Percentiles rank a stretch among this genome's conserved stretches.
Evolutionary conservation across 2,113 vertebrate genomes (phyloP).

Genomic region (Prunella himalayana): DNA sequence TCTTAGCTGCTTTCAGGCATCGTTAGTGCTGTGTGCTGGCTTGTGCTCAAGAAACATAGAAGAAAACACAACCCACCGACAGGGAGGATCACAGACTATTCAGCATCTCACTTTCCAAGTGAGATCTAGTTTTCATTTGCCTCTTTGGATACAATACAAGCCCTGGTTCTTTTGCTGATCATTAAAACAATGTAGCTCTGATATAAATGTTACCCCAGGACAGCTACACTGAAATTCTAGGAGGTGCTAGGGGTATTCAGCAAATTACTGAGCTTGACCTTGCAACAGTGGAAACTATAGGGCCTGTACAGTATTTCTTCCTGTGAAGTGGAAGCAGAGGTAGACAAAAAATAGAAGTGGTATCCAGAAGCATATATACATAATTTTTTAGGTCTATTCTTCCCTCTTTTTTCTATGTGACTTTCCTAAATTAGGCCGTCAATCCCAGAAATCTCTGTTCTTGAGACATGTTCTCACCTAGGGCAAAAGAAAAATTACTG

Average conservation of each 20-base stretch:
- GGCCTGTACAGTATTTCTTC: not conserved
- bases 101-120: not conserved
- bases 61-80: not conserved
- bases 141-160: not conserved
- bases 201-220: not conserved
- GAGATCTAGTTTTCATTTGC: rapidly evolving
- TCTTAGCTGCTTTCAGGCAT: not conserved
- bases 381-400: not conserved
- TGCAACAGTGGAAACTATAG: not conserved
- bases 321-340: not conserved
- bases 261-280: not conserved
- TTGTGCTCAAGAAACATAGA: not conserved
- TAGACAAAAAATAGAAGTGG: not conserved
- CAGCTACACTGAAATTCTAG: not conserved
- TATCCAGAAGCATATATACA: not conserved
- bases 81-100: not conserved
- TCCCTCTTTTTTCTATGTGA: not conserved
- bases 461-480: not conserved
- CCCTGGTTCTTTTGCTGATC: not conserved
- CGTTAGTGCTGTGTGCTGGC: not conserved
- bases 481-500: not conserved
- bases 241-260: not conserved
- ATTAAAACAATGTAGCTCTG: not conserved
- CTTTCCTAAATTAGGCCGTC: not conserved
- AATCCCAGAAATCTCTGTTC: not conserved